Evolutionary conservation across 1,140 invertebrate species (phyloP), one percentile per base, ranked within the genome.

Genomic region (Andrena cerasifolii): DNA sequence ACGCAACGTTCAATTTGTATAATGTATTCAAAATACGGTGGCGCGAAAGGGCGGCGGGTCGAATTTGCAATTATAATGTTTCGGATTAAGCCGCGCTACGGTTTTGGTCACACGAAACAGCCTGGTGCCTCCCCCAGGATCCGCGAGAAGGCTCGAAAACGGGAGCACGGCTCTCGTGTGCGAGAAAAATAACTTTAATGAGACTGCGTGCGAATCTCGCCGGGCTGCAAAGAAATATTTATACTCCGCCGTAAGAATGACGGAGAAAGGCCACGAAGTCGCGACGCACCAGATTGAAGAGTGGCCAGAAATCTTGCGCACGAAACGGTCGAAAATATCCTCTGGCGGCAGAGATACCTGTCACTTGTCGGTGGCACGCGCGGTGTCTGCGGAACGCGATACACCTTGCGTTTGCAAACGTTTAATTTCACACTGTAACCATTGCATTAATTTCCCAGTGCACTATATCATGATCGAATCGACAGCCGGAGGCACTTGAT

Each of bases 1-100:
- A 49, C 14, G 73, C 73, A 58, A 58, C 73, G 65, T 76, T 68
- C 73, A 76, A 76, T 76, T 76, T 76, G 63, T 76, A 68, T 68
- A 76, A 76, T 76, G 73, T 58, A 75, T 75, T 68, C 73, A 75
- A 75, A 75, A 75, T 75, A 75, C 49, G 14, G 49, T 3, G 28
- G 12, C n/a, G 61, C 16, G 18, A 75, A 47, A 47, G 53, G 54
- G 24, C 12, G 73, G 14, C 18, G 1, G 28, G 54, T 0, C 1
- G 65, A 26, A 76, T 76, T 45, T 76, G 63, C 73, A 76, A 76
- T 76, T 76, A 68, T 58, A 76, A 76, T 76, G 28, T 58, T 58
- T 49, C 40, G 51, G 63, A 76, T 67, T 75, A 75, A 75, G 53
- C 40, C 40, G 6, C n/a, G 73, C 14, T 47, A 58, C 72, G 21